A percentile compares a stretch with the other conserved stretches of the same genome.
phyloP scores from a whole-genome alignment of 2,797 vertebrate genomes.

The Okamejei kenojei region DNA sequence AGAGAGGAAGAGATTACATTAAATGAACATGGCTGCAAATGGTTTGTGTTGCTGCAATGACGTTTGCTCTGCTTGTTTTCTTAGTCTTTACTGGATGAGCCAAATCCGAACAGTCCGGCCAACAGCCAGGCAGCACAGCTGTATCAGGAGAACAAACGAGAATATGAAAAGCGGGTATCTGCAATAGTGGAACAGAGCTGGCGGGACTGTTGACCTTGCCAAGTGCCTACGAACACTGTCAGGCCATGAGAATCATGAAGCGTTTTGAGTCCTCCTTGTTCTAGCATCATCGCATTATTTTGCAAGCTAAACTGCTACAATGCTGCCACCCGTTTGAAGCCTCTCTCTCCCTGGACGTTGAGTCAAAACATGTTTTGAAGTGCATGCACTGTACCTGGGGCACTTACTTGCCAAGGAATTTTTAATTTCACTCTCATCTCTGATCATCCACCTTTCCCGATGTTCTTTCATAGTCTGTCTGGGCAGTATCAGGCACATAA shows the following conservation, averaged over 20 bases:
- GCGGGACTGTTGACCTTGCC: conserved; percentile 94
- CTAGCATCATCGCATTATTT: conserved; percentile 75
- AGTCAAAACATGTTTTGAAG: conserved; percentile 59
- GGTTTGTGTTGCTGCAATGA: not conserved
- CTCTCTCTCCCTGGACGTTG: conserved; percentile 67
- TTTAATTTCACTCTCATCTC: conserved; percentile 52
- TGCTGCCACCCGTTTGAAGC: conserved; percentile 76
- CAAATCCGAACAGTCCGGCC: conserved; percentile 96
- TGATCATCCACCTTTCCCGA: not conserved
- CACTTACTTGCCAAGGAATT: conserved; percentile 69
- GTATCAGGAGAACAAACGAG: conserved; percentile 98
- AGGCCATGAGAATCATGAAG: conserved; percentile 60
- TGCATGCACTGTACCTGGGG: conserved; percentile 71
- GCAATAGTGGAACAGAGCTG: conserved; percentile 99
- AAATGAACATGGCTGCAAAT: not conserved
- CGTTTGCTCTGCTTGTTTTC: not conserved
- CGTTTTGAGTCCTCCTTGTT: conserved; percentile 62
- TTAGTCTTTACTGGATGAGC: conserved; percentile 96
- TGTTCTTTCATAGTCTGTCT: conserved; percentile 49
- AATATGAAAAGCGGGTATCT: conserved; percentile 98
- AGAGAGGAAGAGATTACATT: too few relatives aligned
- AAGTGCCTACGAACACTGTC: conserved; percentile 70
- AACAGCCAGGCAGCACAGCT: conserved; percentile 98
- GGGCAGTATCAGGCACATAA: conserved; percentile 55
- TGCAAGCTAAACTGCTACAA: conserved; percentile 82